These are phyloP conservation scores for Epizoanthus ramosus DNA, from an alignment of 92 coral and sea anemone genomes.

Conservation along the genomic window DNA sequence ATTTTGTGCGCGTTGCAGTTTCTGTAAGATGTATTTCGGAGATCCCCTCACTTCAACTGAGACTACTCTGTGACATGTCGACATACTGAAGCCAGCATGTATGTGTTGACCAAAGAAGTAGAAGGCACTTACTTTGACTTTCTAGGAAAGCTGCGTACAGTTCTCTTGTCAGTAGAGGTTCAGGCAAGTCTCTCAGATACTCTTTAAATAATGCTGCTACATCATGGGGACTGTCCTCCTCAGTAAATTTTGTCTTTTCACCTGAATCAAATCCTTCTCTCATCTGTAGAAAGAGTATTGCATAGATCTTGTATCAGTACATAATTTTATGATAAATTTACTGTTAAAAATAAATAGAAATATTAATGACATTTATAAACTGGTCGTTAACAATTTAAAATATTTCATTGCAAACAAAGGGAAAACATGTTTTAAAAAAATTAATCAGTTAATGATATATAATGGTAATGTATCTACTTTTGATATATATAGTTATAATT, in stretches of 20 bases:
- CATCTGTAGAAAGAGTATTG: slow-evolving; percentile 57
- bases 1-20: too few species aligned
- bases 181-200: slow-evolving; percentile 93
- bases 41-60: neutral
- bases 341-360: neutral
- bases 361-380: neutral
- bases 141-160: slow-evolving; percentile 91
- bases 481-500: too few species aligned
- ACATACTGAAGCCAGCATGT: too few species aligned
- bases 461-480: too few species aligned
- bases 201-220: slow-evolving; percentile 99
- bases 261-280: slow-evolving; percentile 93
- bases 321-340: neutral
- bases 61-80: neutral
- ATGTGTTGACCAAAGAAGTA: too few species aligned
- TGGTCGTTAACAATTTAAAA: neutral
- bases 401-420: neutral
- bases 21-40: too few species aligned
- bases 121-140: slow-evolving; percentile 81
- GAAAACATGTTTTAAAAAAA: too few species aligned
- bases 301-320: neutral
- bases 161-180: slow-evolving; percentile 94
- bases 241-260: slow-evolving; percentile 82
- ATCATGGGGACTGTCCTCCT: slow-evolving; percentile 95
- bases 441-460: too few species aligned